These are phyloP conservation scores for Andricus grossulariae DNA, from an alignment of 1,140 invertebrate species.

Conservation along the genomic window DNA sequence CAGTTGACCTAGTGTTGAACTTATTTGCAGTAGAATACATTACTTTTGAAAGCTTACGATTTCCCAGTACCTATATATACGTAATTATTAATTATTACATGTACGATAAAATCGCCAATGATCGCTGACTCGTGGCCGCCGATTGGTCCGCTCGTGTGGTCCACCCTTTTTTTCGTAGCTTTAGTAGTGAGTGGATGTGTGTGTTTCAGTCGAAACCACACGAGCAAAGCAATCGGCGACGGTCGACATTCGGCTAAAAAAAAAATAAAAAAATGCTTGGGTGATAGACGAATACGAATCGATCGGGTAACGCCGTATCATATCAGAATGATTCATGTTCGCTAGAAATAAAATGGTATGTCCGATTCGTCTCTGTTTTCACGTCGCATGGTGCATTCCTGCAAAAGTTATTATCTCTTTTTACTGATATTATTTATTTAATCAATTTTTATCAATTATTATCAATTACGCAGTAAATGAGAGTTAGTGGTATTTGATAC, in stretches of 20 bases:
- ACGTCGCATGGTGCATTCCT: conserved; percentile 25
- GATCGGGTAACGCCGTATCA: conserved; percentile 42
- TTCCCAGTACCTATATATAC: conserved; percentile 67
- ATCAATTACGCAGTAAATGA: not conserved
- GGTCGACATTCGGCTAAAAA: conserved; percentile 63
- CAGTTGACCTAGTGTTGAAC: conserved; percentile 76
- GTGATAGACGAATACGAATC: conserved; percentile 66
- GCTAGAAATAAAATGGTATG: not conserved
- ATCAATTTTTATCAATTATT: not conserved
- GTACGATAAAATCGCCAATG: conserved; percentile 45
- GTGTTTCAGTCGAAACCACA: conserved; percentile 68
- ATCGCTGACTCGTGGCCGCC: conserved; percentile 53
- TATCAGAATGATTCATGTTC: not conserved
- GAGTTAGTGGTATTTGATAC: too few species aligned
- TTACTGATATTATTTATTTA: too few species aligned
- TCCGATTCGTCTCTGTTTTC: conserved; percentile 25
- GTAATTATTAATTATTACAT: conserved; percentile 52
- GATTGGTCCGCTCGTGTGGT: conserved; percentile 71
- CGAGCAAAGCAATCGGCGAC: conserved; percentile 68
- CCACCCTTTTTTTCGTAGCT: conserved; percentile 65
- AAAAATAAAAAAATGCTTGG: conserved; percentile 70
- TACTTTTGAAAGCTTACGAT: conserved; percentile 74
- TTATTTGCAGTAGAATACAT: conserved; percentile 77
- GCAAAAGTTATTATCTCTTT: conserved; percentile 19
- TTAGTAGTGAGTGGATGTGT: conserved; percentile 74